Percentiles rank a stretch among this genome's conserved stretches.
These are phyloP conservation scores for Clarias batrachus DNA, from an alignment of 2,113 vertebrate species.

Conservation along the genomic window DNA sequence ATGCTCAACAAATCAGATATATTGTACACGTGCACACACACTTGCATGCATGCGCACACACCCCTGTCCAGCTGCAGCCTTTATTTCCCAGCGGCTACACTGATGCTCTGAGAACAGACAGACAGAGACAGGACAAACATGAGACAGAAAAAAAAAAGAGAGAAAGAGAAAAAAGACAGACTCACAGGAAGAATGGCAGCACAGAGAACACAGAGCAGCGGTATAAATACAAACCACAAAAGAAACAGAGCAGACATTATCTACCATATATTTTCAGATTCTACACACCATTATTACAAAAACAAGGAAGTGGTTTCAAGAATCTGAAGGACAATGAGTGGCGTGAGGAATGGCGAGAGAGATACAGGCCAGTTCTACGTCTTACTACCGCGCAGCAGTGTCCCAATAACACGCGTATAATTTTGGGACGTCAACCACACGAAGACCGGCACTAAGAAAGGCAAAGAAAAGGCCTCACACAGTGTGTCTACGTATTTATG, in stretches of 20 bases:
- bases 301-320: not conserved
- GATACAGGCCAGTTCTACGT: not conserved
- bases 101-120: not conserved
- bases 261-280: not conserved
- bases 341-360: slow-evolving; percentile 26
- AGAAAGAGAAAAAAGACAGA: not conserved
- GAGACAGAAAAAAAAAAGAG: not conserved
- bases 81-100: slow-evolving; percentile 21
- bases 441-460: not conserved
- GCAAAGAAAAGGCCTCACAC: not conserved
- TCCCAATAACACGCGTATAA: slow-evolving; percentile 17
- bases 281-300: not conserved
- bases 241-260: not conserved
- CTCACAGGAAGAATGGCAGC: not conserved
- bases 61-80: slow-evolving; percentile 13
- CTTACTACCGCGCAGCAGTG: slow-evolving; percentile 5
- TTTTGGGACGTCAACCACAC: slow-evolving; percentile 16
- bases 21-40: not conserved
- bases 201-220: not conserved
- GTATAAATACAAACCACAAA: not conserved
- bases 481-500: not conserved
- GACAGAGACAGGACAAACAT: not conserved
- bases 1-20: not conserved
- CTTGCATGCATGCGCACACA: not conserved
- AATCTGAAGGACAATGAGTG: not conserved